Base-by-base conservation (phyloP, 1,140 invertebrate genomes). In the Drosophila ficusphila region DNA sequence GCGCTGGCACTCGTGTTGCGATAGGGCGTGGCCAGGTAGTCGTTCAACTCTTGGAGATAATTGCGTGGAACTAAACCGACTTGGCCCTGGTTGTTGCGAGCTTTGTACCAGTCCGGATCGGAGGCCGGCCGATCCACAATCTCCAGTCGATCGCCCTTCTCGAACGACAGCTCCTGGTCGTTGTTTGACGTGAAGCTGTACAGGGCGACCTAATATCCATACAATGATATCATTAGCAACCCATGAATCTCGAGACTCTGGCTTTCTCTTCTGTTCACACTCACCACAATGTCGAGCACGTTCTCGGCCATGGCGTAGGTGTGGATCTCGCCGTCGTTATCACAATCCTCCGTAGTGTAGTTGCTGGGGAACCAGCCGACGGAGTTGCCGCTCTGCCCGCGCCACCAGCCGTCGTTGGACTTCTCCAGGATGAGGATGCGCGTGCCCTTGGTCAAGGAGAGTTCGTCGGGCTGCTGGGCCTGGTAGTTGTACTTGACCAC, bases 361-460 rank as follows among this genome's bases (percentile, higher is more conserved):
- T 99, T 99, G 33, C 97, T 98, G 14, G 98, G 99, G 92, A 99
- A 99, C 99, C 98, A 93, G 61, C 98, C 98, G 74, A 95, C 95
- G 78, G 93, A 94, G 82, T 93, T 95, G 90, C 93, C 95, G 92
- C 95, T 97, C 93, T 97, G 96, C 23, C 98, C 99, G 88, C 98
- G 95, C 98, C 98, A 99, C 99, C 99, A 99, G 25, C 99, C 99
- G 94, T 99, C 99, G 71, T 98, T 98, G 75, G 97, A 99, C 92
- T 99, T 99, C 92, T 99, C 99, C 58, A 99, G 92, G 69, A 99
- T 99, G 56, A 97, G 93, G 57, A 99, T 97, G 77, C 96, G 93
- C 25, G 96, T 96, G 58, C 98, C 98, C 93, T 97, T 97, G 33
- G 96, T 95, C 38, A 99, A 93, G 1, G 97, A 96, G 5, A 99